These are phyloP conservation scores for Escarpia spicata DNA, from an alignment of 2,888 invertebrate species.

Conservation along the genomic window DNA sequence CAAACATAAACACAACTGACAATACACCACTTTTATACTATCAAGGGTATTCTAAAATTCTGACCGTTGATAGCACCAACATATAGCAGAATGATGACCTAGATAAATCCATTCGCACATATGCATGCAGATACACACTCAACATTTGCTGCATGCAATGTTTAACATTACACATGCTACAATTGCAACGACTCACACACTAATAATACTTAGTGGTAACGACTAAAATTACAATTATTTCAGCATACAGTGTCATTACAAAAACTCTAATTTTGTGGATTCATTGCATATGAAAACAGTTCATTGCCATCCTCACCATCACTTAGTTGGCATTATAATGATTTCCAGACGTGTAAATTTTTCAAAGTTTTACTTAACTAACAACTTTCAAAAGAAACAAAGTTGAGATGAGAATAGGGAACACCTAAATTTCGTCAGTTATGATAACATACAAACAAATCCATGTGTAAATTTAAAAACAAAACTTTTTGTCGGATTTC, in stretches of 20 bases:
- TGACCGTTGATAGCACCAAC: not conserved
- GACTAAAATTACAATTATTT: not conserved
- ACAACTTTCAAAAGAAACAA: no score
- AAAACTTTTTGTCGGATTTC: no score
- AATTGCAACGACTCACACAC: not conserved
- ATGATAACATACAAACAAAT: no score
- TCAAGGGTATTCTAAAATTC: not conserved
- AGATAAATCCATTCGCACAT: not conserved
- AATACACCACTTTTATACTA: not conserved
- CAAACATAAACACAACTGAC: not conserved
- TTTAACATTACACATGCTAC: not conserved
- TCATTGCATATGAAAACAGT: not conserved
- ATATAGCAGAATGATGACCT: not conserved
- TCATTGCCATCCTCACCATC: no score
- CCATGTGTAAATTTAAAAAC: no score
- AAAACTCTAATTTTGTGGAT: not conserved
- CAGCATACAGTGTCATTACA: not conserved
- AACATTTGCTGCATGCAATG: not conserved
- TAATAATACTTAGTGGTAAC: not conserved
- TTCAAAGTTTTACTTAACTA: not conserved
- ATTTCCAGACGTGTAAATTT: not conserved
- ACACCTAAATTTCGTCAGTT: no score
- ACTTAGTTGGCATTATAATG: no score
- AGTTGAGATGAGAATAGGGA: no score
- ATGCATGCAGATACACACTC: not conserved